Percentiles rank a stretch among this genome's conserved stretches.
Conservation (phyloP, 2,113 vertebrate species). For the Phalacrocorax carbo region DNA sequence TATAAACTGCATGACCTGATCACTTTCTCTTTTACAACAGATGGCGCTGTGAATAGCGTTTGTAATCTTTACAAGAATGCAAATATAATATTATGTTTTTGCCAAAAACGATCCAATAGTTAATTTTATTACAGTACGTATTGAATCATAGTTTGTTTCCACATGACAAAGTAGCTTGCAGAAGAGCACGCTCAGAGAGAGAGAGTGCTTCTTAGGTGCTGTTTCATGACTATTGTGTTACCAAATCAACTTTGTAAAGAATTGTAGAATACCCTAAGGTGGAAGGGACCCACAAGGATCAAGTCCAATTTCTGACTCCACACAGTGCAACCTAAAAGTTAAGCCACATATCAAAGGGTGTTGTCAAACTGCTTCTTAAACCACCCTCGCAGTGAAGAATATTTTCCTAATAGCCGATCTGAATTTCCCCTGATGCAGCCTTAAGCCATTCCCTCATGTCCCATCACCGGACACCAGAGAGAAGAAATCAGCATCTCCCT, state of each 20-base stretch:
- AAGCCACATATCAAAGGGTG: background rate
- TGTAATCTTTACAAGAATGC: background rate
- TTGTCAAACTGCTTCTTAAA: background rate
- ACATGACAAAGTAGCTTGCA: background rate
- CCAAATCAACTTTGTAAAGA: background rate
- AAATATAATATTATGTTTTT: background rate
- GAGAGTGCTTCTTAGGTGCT: background rate
- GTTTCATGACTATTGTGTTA: background rate
- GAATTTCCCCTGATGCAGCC: background rate
- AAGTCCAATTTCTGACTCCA: background rate
- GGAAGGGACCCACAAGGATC: background rate
- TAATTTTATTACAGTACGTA: background rate
- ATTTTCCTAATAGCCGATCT: background rate
- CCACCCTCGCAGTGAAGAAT: background rate
- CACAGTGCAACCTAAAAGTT: background rate
- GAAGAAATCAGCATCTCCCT: background rate
- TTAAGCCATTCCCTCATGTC: background rate
- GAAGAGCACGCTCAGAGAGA: background rate
- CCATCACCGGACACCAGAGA: background rate
- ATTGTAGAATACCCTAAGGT: background rate
- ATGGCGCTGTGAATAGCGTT: background rate
- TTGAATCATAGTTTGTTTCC: background rate
- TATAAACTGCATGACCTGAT: background rate
- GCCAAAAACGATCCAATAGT: background rate
- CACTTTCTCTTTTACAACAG: background rate